A percentile compares a stretch with the other conserved stretches of the same genome.
phyloP scores from a whole-genome alignment of 1,140 invertebrate genomes.

The Agrypnia vestita region DNA sequence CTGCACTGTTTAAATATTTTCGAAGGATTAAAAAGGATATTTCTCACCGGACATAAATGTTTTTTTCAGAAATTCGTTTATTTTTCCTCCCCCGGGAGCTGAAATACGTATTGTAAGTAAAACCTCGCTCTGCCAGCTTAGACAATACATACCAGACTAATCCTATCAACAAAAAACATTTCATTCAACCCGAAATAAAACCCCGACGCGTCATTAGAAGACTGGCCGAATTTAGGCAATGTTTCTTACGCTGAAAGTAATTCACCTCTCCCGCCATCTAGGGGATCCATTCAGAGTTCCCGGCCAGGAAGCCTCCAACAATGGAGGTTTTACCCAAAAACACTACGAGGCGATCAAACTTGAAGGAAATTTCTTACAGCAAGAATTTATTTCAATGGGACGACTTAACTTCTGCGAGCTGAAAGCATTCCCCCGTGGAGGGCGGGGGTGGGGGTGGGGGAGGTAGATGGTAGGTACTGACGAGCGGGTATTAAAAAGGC shows the following conservation, averaged over 20 bases:
- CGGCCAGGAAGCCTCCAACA: conserved; percentile 11
- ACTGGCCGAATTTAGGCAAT: not conserved
- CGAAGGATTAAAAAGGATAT: too few relatives aligned
- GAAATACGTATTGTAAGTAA: too few relatives aligned
- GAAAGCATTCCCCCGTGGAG: conserved; percentile 30
- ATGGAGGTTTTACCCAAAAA: conserved; percentile 26
- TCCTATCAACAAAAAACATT: not conserved
- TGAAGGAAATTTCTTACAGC: conserved; percentile 17
- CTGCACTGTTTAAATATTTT: too few relatives aligned
- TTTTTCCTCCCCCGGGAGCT: too few relatives aligned
- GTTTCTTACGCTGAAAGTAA: conserved; percentile 14
- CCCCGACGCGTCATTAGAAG: not conserved
- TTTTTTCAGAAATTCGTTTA: too few relatives aligned
- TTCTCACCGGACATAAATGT: too few relatives aligned
- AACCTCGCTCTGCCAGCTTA: not conserved
- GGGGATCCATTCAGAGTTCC: not conserved
- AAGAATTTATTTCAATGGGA: conserved; percentile 37
- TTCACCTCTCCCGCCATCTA: not conserved
- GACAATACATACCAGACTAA: not conserved
- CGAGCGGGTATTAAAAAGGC: not conserved
- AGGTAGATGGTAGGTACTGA: not conserved
- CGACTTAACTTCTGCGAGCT: conserved; percentile 31
- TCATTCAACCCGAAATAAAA: conserved; percentile 1
- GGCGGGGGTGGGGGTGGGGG: not conserved
- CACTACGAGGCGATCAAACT: conserved; percentile 11